phyloP scores from a whole-genome alignment of 2,888 invertebrate genomes.

The Dromius quadrimaculatus region DNA sequence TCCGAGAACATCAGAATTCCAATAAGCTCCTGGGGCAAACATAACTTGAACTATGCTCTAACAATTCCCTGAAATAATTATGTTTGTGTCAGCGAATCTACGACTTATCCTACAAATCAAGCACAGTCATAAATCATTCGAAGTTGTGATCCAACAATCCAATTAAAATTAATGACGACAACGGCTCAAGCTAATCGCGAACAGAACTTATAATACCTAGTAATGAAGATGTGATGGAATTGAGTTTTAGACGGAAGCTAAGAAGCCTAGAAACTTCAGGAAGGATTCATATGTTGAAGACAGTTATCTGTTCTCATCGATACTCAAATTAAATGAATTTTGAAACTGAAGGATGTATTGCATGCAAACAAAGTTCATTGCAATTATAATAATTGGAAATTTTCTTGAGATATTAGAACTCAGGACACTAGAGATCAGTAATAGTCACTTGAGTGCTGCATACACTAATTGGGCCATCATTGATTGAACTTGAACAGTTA shows the following conservation, averaged over 20 bases:
- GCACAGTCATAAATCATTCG: conserved; percentile 46
- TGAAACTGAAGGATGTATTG: too few species aligned
- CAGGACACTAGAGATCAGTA: too few species aligned
- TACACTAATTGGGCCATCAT: too few species aligned
- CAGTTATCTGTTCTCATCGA: too few species aligned
- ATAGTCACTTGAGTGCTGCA: too few species aligned
- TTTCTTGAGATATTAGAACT: too few species aligned
- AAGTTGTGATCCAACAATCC: conserved; percentile 48
- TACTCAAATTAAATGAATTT: too few species aligned
- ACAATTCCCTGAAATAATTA: conserved; percentile 7
- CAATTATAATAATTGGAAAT: too few species aligned
- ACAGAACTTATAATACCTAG: conserved; percentile 49
- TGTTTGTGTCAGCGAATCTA: conserved; percentile 26
- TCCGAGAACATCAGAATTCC: conserved; percentile 7
- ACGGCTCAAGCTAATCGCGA: conserved; percentile 43
- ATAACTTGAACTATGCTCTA: background rate
- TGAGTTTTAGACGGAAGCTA: conserved; percentile 27
- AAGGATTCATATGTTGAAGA: too few species aligned
- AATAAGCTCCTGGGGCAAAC: background rate
- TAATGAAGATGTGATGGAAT: conserved; percentile 39
- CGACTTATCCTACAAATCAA: conserved; percentile 29
- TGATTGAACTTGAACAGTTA: too few species aligned
- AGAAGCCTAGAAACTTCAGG: too few species aligned
- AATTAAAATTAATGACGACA: conserved; percentile 50
- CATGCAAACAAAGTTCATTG: too few species aligned